Conservation (phyloP, 2,797 vertebrate genomes). For the Bradypodion pumilum region DNA sequence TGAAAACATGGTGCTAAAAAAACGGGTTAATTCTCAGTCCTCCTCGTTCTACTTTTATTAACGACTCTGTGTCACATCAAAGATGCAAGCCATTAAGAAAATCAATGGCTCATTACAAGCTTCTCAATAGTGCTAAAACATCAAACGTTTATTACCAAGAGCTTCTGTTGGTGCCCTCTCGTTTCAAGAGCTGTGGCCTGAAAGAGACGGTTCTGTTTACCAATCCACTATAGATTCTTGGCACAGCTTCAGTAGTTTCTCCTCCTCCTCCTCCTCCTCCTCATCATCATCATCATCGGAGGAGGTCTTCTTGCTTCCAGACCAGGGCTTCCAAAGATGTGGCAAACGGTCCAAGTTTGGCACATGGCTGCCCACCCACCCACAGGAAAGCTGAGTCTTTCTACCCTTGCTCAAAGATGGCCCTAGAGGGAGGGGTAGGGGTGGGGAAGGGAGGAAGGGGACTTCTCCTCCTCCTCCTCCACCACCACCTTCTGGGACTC, state of each 20-base stretch:
- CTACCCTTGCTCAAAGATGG: background rate
- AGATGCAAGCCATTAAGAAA: background rate
- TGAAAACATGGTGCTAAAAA: background rate
- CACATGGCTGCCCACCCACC: too few relatives aligned
- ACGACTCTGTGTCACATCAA: background rate
- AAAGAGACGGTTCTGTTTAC: too few relatives aligned
- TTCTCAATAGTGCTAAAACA: rapidly evolving
- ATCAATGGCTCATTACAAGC: background rate
- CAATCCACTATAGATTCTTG: too few relatives aligned
- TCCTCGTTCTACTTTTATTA: too few relatives aligned
- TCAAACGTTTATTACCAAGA: background rate
- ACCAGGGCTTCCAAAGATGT: background rate
- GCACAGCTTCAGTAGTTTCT: too few relatives aligned
- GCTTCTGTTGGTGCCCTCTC: background rate
- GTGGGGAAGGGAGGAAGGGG: too few relatives aligned
- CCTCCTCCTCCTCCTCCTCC: too few relatives aligned
- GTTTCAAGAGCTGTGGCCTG: background rate
- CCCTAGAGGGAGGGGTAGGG: too few relatives aligned
- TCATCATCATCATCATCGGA: too few relatives aligned
- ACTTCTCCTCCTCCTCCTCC: too few relatives aligned
- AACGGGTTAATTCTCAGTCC: background rate
- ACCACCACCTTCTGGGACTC: background rate
- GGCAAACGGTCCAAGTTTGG: background rate
- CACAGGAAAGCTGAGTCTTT: background rate
- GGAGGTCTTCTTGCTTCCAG: too few relatives aligned